Evolutionary conservation across 2,113 vertebrate species (phyloP).

Genomic region (Siniperca knerii): DNA sequence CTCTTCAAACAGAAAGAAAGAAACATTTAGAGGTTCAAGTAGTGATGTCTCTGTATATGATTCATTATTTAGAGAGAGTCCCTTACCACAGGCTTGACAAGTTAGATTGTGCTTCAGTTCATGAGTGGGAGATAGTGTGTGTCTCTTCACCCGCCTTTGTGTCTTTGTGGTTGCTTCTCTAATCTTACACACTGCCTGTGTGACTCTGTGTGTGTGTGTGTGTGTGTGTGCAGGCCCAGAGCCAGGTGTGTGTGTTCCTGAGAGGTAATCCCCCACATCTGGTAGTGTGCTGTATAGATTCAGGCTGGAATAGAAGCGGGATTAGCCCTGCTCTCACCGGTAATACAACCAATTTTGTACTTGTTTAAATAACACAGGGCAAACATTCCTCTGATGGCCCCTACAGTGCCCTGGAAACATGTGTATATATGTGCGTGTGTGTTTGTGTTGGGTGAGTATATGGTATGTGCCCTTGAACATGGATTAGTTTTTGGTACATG

Average conservation of each 20-base stretch:
- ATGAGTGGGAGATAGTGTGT: constrained; percentile 9
- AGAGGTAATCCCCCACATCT: constrained; percentile 72
- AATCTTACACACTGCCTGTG: constrained; percentile 27
- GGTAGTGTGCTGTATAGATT: constrained; percentile 62
- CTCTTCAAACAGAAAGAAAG: constrained; percentile 52
- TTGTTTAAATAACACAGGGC: constrained; percentile 68
- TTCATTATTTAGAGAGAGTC: constrained; percentile 47
- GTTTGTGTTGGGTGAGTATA: not conserved
- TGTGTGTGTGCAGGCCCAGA: constrained; percentile 27
- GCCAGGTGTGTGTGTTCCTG: constrained; percentile 56
- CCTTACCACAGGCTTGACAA: constrained; percentile 24
- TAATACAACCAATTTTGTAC: constrained; percentile 73
- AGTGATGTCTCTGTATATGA: constrained; percentile 26
- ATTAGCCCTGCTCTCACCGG: constrained; percentile 65
- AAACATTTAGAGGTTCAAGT: constrained; percentile 37
- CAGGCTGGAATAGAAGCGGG: constrained; percentile 52
- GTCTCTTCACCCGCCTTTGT: constrained; percentile 3
- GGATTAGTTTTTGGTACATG: not conserved
- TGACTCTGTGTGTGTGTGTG: constrained; percentile 11
- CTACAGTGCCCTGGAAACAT: not conserved
- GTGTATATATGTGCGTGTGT: not conserved
- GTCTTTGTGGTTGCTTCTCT: constrained; percentile 34
- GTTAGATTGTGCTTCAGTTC: constrained; percentile 23
- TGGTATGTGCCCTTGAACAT: constrained; percentile 19
- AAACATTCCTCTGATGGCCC: constrained; percentile 60